Percentiles rank a stretch among this genome's conserved stretches.
Conservation (phyloP, 2,113 vertebrate genomes). For the Porphyrio hochstetteri region DNA sequence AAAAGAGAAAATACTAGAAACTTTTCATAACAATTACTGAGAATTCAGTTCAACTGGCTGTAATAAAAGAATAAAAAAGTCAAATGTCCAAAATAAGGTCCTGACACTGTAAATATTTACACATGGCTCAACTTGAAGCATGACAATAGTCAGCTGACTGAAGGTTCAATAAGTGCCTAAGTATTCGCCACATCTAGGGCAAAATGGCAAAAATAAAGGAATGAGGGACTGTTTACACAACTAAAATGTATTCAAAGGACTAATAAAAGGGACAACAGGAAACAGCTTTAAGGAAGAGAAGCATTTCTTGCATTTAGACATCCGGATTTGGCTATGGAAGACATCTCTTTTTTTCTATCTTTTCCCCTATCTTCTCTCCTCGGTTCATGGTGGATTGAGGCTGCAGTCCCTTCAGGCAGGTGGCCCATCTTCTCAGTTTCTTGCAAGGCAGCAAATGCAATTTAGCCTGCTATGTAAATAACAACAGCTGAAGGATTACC, state of each 20-base stretch:
- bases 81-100: not conserved
- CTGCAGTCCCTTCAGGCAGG: not conserved
- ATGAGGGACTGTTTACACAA: not conserved
- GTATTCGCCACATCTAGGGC: not conserved
- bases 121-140: not conserved
- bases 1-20: not conserved
- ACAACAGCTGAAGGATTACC: not conserved
- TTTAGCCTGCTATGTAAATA: not conserved
- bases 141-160: not conserved
- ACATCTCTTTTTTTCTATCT: not conserved
- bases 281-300: not conserved
- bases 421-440: not conserved
- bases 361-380: not conserved
- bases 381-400: rapidly evolving
- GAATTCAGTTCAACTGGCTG: not conserved
- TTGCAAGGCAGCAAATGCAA: not conserved
- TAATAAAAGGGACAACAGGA: not conserved
- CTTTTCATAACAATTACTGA: not conserved
- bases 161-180: not conserved
- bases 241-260: not conserved
- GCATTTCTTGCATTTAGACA: not conserved
- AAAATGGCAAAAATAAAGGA: not conserved
- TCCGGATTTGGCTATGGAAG: not conserved
- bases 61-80: not conserved
- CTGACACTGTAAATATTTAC: not conserved